These are phyloP conservation scores for Seriola dumerili DNA, from an alignment of 2,113 vertebrate genomes.

Conservation along the genomic window DNA sequence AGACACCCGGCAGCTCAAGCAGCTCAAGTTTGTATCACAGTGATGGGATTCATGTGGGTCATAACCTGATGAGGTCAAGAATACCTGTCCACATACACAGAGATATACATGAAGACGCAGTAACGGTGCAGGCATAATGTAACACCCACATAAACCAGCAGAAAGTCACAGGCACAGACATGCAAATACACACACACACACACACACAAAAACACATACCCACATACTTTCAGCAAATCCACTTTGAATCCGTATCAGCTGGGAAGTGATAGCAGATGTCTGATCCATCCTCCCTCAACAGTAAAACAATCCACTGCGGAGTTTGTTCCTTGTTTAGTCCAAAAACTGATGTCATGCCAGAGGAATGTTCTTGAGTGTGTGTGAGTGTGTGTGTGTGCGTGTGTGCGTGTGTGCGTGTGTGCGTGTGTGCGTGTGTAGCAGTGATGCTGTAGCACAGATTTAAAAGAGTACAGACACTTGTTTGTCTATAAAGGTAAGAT, in stretches of 20 bases:
- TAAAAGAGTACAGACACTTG: constrained; percentile 36
- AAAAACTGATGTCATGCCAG: constrained; percentile 66
- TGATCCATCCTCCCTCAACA: constrained; percentile 64
- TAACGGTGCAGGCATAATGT: constrained; percentile 12
- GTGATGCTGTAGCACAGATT: constrained; percentile 37
- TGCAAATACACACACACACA: constrained; percentile 4
- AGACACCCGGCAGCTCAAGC: constrained; percentile 30
- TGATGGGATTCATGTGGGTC: constrained; percentile 43
- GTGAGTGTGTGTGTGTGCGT: constrained; percentile 25
- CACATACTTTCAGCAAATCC: constrained; percentile 55
- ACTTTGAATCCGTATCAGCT: constrained; percentile 65
- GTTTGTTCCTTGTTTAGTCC: constrained; percentile 62
- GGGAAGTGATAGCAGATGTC: constrained; percentile 77
- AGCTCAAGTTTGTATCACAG: constrained; percentile 27
- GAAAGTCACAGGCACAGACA: constrained; percentile 33
- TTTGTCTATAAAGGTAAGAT: constrained; percentile 8
- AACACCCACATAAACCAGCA: constrained; percentile 29
- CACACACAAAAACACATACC: constrained; percentile 24
- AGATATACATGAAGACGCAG: constrained; percentile 14
- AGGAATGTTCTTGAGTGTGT: constrained; percentile 61
- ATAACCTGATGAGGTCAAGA: constrained; percentile 42
- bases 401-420: constrained; percentile 16
- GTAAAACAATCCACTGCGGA: constrained; percentile 64
- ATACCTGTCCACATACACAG: constrained; percentile 1
- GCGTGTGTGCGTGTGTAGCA: constrained; percentile 17